Percentiles rank a stretch among this genome's conserved stretches.
These are phyloP conservation scores for Labia minor DNA, from an alignment of 2,888 invertebrate genomes.

Conservation along the genomic window DNA sequence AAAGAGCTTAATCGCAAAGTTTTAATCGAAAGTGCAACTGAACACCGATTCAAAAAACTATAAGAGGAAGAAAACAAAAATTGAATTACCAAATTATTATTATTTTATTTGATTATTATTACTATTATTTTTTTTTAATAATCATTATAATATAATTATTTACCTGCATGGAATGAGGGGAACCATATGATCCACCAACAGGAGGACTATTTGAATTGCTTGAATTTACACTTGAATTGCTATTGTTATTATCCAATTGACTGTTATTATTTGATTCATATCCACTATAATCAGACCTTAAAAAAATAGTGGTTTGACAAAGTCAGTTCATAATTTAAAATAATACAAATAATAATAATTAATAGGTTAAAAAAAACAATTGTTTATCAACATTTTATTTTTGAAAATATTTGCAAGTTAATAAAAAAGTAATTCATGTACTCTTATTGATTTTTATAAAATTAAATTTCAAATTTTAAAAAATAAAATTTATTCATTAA, in stretches of 20 bases:
- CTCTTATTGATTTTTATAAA: too few relatives aligned
- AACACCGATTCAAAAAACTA: neutral
- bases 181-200: conserved; percentile 29
- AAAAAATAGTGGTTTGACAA: neutral
- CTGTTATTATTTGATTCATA: conserved; percentile 30
- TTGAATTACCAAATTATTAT: neutral
- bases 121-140: neutral
- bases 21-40: neutral
- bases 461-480: too few relatives aligned
- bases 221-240: conserved; percentile 26
- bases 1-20: neutral
- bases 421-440: too few relatives aligned
- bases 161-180: conserved; percentile 28
- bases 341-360: too few relatives aligned
- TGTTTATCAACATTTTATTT: too few relatives aligned
- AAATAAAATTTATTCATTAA: too few relatives aligned
- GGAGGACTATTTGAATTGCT: conserved; percentile 31
- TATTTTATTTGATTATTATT: neutral
- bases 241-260: conserved; percentile 29
- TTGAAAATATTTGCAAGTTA: too few relatives aligned
- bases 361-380: too few relatives aligned
- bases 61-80: neutral
- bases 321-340: too few relatives aligned
- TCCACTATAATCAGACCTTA: conserved; percentile 59
- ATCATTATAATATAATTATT: neutral